Base-by-base conservation (phyloP, 1,140 invertebrate species). In the Limonius californicus region DNA sequence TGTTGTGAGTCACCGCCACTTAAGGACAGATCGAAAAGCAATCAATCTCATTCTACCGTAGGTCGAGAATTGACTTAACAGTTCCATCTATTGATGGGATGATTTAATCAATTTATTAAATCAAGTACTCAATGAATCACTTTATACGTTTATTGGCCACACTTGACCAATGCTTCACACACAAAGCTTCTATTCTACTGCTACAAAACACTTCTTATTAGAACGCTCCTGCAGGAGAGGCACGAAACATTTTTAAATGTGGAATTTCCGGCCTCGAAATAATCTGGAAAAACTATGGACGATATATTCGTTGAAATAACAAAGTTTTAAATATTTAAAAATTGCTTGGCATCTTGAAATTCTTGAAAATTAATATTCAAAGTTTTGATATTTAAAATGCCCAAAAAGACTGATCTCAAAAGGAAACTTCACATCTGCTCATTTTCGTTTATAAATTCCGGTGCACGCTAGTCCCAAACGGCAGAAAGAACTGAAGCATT, bases 51-150 rank as follows among this genome's bases (percentile, higher is more conserved):
- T 18, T 54, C 43, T 30, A 15, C 20, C 54, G 60, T 62, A 62
- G 53, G 53, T 43, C 35, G 60, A 62, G 61, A 67, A 69, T 67
- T 69, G 65, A 69, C 65, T 69, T 63, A 69, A 69, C 68, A 68
- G 67, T 67, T 67, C 45, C 58, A 69, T 67, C 65, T 67, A 69
- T 69, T 62, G 65, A 50, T 67, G 65, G 62, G 57, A 62, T 69
- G 65, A 69, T 69, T 69, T 65, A 63, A 69, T 69, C 60, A 69
- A 67, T 65, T 69, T 63, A 69, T 69, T 67, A 67, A 69, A 69
- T 69, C 66, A 67, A 62, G 62, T 50, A 53, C 59, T 56, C 67
- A 50, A 59, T 68, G 61, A 68, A 68, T 63, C 64, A 63, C 54
- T 68, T 65, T 57, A 67, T 56, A 57, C 35, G 57, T 54, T 64